Evolutionary conservation across 2,888 invertebrate species (phyloP), one percentile per base, ranked within the genome.

Genomic region (Sthenelais limicola): DNA sequence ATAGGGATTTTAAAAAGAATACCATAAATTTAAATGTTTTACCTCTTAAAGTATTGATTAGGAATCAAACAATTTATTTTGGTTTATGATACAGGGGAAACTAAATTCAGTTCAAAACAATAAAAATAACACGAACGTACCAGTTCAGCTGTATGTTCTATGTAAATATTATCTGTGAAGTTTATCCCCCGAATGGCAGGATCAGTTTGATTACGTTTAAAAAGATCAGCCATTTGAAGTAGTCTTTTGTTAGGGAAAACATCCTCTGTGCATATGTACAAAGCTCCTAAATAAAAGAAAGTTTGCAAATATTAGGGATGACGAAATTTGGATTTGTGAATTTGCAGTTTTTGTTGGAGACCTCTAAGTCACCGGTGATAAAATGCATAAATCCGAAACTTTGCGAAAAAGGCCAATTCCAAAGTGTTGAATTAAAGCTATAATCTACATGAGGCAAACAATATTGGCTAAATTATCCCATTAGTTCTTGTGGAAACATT

Each of bases 181-280:
- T 78, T 74, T 21, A 78, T 75, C 66, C 62, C 28, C 12, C 35
- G n/a, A 71, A 75, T 21, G 72, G 67, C 33, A 3, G 78, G 48
- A 71, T 78, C 76, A 24, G 73, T 74, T 33, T 71, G 66, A 12
- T 71, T 77, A 71, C 82, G 79, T 32, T 78, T 18, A 15, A 56
- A 56, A 30, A 51, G 75, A 54, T 80, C 9, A 2, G 84, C 84
- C 81, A 88, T 79, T 82, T 93, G 91, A 71, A 90, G 87, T 18
- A 94, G 87, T 48, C 94, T 89, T 82, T 90, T 91, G 0, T 91
- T 91, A n/a, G 94, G 93, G 86, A 94, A 94, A 68, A 89, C 87
- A 85, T 92, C 92, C 89, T 94, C 94, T 0, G 94, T 94, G 81
- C 92, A 92, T 79, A 94, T 92, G 81, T 93, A 94, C 21, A 93